Conservation (phyloP, 2,113 vertebrate species). For the Pyxicephalus adspersus region DNA sequence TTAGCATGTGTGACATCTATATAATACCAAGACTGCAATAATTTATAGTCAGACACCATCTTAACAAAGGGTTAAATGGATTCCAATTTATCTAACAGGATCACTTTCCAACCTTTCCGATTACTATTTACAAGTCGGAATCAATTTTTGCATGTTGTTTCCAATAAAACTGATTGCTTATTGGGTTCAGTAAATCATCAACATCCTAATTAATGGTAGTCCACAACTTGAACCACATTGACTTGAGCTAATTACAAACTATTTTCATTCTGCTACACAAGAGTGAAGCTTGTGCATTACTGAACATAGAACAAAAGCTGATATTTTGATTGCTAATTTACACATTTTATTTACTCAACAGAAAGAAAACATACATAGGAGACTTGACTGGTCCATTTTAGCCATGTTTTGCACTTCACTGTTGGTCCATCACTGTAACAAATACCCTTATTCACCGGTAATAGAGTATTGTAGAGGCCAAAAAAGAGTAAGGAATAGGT, state of each 20-base stretch:
- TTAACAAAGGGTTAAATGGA: not conserved
- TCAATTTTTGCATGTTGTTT: constrained; percentile 4
- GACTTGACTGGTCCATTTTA: no score
- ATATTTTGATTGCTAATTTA: no score
- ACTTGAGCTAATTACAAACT: constrained; percentile 1
- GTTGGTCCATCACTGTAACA: no score
- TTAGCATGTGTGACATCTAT: not conserved
- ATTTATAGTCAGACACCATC: not conserved
- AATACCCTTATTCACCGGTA: no score
- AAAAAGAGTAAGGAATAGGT: no score
- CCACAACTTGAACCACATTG: not conserved
- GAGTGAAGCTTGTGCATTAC: not conserved
- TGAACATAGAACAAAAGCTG: not conserved
- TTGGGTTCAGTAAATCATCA: constrained; percentile 17
- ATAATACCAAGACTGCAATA: not conserved
- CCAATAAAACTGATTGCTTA: constrained; percentile 30
- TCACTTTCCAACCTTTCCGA: constrained; percentile 7
- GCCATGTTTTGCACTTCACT: no score
- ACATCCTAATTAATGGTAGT: constrained; percentile 20
- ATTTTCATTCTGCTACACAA: not conserved
- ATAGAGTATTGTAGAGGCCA: no score
- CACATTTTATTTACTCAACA: no score
- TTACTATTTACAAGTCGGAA: not conserved
- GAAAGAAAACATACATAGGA: no score
- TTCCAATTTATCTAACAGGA: constrained; percentile 8